phyloP scores from a whole-genome alignment of 2,797 vertebrate species.

The Darevskia nairensis region DNA sequence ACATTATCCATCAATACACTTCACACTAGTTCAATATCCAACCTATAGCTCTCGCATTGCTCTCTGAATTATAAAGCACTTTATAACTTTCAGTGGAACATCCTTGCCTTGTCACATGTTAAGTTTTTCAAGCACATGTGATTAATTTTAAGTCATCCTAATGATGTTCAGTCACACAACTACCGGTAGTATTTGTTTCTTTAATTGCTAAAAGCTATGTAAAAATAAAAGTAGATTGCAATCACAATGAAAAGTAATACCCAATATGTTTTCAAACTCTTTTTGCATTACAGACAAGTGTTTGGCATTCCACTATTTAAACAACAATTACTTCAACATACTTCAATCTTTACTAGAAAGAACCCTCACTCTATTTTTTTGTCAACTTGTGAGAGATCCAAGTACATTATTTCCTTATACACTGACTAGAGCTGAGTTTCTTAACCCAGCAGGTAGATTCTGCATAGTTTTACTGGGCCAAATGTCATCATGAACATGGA shows the following conservation, averaged over 20 bases:
- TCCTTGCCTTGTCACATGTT: neutral
- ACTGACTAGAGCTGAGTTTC: slow-evolving; percentile 1
- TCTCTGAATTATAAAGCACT: neutral
- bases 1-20: neutral
- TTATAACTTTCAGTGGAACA: neutral
- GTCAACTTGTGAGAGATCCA: neutral
- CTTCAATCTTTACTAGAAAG: neutral
- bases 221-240: slow-evolving; percentile 10
- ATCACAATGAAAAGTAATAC: slow-evolving; percentile 1
- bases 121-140: neutral
- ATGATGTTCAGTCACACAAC: neutral
- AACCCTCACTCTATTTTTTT: neutral
- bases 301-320: neutral
- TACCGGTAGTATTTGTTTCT: neutral
- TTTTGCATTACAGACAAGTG: slow-evolving; percentile 20
- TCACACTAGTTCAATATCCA: neutral
- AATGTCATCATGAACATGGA: slow-evolving; percentile 30
- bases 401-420: neutral
- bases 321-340: neutral
- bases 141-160: neutral
- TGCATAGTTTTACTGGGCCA: neutral
- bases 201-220: slow-evolving; percentile 27
- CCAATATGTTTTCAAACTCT: neutral
- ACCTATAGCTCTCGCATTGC: neutral
- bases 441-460: neutral